Conservation (phyloP, 2,888 invertebrate genomes). For the Sphinx pinastri region DNA sequence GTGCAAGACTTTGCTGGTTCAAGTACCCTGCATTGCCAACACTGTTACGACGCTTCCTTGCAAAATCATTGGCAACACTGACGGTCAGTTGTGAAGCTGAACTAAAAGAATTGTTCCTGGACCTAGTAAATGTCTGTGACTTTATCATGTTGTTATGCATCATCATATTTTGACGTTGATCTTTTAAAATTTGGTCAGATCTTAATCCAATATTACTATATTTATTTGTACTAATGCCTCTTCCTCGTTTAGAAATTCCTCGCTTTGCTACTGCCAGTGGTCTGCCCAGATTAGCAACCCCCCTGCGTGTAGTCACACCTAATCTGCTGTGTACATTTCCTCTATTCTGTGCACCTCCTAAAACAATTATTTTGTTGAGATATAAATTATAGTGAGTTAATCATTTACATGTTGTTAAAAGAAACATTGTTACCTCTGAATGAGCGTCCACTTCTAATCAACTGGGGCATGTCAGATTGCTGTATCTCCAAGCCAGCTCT, state of each 20-base stretch:
- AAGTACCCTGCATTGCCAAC: conserved; percentile 70
- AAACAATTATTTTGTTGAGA: conserved; percentile 30
- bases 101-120: conserved; percentile 72
- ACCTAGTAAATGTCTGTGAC: conserved; percentile 77
- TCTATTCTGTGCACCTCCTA: conserved; percentile 64
- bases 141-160: conserved; percentile 65
- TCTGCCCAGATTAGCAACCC: conserved; percentile 54
- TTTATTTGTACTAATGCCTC: conserved; percentile 67
- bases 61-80: conserved; percentile 76
- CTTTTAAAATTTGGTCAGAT: conserved; percentile 76
- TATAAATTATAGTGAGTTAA: neutral
- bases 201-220: conserved; percentile 73
- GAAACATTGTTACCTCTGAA: conserved; percentile 46
- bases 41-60: conserved; percentile 71
- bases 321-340: conserved; percentile 67
- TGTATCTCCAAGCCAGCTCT: conserved; percentile 69
- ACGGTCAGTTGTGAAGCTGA: conserved; percentile 72
- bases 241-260: conserved; percentile 75
- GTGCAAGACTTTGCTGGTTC: conserved; percentile 69
- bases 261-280: conserved; percentile 72
- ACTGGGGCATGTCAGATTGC: conserved; percentile 56
- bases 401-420: neutral
- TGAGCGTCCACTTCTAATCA: conserved; percentile 57
- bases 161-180: conserved; percentile 62
- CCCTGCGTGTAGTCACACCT: conserved; percentile 65